A percentile compares a stretch with the other conserved stretches of the same genome.
These are phyloP conservation scores for Mastigias papua DNA, from an alignment of 30 jellyfish, hydroid and myxozoan genomes.

Conservation along the genomic window DNA sequence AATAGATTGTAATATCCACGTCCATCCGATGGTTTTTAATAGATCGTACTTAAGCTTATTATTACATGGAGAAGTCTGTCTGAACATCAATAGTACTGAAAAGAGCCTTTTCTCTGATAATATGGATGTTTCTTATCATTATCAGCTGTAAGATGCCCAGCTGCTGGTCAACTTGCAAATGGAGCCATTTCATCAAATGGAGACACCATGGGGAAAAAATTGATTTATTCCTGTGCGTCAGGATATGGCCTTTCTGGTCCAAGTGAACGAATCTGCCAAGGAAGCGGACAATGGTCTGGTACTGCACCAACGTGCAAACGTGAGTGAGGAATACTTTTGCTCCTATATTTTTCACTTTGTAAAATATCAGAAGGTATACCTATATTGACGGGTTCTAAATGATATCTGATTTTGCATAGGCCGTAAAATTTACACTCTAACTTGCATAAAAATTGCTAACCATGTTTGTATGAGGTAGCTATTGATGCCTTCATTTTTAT, in stretches of 20 bases:
- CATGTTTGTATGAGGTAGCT: no score
- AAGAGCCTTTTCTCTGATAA: no score
- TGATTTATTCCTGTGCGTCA: constrained; percentile 79
- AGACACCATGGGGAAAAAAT: constrained; percentile 62
- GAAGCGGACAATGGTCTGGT: constrained; percentile 97
- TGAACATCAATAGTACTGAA: no score
- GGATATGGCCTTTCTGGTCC: constrained; percentile 95
- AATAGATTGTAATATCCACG: background rate
- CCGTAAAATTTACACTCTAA: no score
- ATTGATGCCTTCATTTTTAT: no score
- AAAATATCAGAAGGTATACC: no score
- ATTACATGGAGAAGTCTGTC: no score
- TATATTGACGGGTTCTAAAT: no score
- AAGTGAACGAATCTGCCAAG: constrained; percentile 78
- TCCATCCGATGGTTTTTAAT: no score
- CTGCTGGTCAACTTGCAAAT: constrained; percentile 70
- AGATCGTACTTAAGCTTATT: no score
- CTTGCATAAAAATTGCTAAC: no score
- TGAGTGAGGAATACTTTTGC: constrained; percentile 38
- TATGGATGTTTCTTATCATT: background rate
- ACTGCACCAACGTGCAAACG: constrained; percentile 89
- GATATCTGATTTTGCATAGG: no score
- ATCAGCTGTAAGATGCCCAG: constrained; percentile 87
- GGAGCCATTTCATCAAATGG: constrained; percentile 83
- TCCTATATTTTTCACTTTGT: background rate